These are phyloP conservation scores for Teleopsis dalmanni DNA, from an alignment of 1,140 invertebrate species.

Conservation along the genomic window DNA sequence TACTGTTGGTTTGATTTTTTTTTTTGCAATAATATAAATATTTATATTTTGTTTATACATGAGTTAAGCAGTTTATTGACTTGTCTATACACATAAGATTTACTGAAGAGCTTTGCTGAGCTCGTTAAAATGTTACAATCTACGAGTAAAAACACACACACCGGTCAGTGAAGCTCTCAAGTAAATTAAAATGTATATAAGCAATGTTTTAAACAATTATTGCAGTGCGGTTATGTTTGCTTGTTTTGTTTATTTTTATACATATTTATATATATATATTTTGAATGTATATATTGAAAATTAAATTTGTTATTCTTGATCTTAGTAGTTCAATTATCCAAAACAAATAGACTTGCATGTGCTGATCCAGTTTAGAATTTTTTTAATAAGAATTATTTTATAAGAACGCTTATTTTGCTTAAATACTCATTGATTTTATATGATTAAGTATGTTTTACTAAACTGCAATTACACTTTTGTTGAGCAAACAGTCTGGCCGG, in stretches of 20 bases:
- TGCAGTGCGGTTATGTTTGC: background rate
- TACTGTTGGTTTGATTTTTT: too few relatives aligned
- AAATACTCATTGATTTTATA: background rate
- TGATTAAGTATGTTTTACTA: background rate
- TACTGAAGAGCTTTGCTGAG: too few relatives aligned
- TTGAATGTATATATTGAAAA: background rate
- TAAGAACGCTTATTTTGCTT: background rate
- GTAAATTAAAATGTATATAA: too few relatives aligned
- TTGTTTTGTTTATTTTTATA: background rate
- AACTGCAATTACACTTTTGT: background rate
- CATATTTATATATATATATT: background rate
- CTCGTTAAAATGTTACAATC: too few relatives aligned
- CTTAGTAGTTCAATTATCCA: too few relatives aligned
- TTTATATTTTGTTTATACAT: constrained; percentile 7
- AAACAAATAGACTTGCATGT: too few relatives aligned
- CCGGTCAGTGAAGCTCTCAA: too few relatives aligned
- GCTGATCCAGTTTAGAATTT: background rate
- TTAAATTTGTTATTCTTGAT: background rate
- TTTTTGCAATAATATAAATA: constrained; percentile 8
- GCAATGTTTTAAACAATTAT: too few relatives aligned
- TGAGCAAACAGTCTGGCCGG: constrained; percentile 14
- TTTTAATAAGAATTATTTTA: background rate
- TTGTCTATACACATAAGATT: too few relatives aligned
- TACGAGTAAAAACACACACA: too few relatives aligned
- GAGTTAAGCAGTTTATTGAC: too few relatives aligned